phyloP scores from a whole-genome alignment of 2,888 invertebrate genomes.

The Tenthredo amoena region DNA sequence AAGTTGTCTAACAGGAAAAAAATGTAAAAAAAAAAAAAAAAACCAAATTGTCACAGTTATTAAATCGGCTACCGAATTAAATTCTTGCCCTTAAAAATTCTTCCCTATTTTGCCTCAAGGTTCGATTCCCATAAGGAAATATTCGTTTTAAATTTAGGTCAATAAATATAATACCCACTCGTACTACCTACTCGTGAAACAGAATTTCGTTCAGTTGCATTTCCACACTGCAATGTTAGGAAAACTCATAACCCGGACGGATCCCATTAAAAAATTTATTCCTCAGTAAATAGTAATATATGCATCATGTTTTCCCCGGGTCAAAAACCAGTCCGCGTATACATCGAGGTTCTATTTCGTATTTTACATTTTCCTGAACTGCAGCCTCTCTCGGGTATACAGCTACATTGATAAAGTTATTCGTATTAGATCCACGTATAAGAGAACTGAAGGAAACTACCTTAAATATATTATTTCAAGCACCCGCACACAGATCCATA shows the following conservation, averaged over 20 bases:
- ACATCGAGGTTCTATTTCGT: not conserved
- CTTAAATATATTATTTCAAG: conserved; percentile 2
- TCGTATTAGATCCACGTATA: conserved; percentile 5
- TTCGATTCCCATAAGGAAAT: not conserved
- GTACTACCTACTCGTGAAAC: not conserved
- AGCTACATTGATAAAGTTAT: not conserved
- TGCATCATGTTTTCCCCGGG: not conserved
- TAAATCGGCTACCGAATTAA: not conserved
- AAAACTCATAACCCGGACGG: not conserved
- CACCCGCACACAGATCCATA: not conserved
- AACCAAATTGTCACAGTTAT: not conserved
- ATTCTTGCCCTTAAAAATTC: not conserved
- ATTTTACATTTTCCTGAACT: not conserved
- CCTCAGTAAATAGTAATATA: not conserved
- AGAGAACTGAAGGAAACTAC: not conserved
- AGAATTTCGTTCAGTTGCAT: not conserved
- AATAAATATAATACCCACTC: not conserved
- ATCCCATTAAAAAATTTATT: not conserved
- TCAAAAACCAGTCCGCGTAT: not conserved
- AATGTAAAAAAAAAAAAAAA: not conserved
- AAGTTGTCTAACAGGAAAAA: not conserved
- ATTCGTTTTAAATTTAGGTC: not conserved
- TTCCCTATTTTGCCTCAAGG: not conserved
- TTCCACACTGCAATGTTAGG: not conserved
- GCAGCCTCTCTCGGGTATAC: not conserved